phyloP scores from a whole-genome alignment of 1,140 invertebrate species.

The Diuraphis noxia region DNA sequence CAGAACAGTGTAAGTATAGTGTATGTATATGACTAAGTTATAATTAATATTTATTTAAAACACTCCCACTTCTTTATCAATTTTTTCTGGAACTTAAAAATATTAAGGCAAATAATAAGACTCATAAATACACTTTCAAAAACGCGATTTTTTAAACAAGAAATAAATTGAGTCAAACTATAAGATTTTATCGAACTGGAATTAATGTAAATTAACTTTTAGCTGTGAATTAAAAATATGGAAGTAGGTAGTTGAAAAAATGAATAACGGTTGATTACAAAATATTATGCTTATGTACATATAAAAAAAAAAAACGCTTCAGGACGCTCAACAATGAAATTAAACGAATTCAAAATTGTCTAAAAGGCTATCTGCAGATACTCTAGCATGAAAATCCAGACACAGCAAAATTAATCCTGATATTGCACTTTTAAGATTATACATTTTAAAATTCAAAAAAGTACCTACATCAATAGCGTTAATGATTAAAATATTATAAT shows the following conservation, averaged over 20 bases:
- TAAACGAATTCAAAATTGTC: slow-evolving; percentile 11
- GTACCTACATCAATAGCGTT: background rate
- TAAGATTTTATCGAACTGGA: background rate
- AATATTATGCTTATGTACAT: background rate
- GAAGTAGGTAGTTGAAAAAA: background rate
- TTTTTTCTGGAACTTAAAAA: background rate
- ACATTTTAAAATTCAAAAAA: background rate
- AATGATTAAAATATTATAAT: background rate
- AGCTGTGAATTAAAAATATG: background rate
- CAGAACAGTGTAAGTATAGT: background rate
- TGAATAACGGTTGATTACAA: background rate
- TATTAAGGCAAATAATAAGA: background rate
- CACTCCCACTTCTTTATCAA: background rate
- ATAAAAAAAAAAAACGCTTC: background rate
- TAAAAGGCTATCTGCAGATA: background rate
- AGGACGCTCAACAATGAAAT: background rate
- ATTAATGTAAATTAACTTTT: background rate
- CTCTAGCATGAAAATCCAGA: background rate
- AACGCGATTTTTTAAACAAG: background rate
- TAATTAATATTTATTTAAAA: background rate
- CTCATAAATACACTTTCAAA: background rate
- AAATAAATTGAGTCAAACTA: background rate
- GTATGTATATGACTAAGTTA: background rate
- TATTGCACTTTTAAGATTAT: background rate
- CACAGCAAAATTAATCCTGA: background rate